Evolutionary conservation across 2,113 vertebrate genomes (phyloP).

Genomic region (Syngnathus typhle): DNA sequence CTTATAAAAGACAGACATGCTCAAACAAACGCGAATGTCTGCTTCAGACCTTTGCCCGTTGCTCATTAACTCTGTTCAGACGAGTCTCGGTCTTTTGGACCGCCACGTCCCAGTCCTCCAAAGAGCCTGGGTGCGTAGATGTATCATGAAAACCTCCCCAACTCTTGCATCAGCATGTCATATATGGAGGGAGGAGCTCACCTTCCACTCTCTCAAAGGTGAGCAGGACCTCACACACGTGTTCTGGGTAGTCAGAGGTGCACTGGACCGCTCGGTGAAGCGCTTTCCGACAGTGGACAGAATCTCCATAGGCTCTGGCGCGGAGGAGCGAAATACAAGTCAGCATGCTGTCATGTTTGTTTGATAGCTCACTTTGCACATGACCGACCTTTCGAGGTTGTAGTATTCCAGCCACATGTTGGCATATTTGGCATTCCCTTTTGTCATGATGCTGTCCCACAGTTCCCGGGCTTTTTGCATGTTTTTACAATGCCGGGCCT

Average conservation of each 20-base stretch:
- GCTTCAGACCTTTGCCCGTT: slow-evolving; percentile 80
- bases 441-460: slow-evolving; percentile 97
- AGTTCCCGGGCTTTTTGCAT: slow-evolving; percentile 96
- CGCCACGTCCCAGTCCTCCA: slow-evolving; percentile 93
- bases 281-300: slow-evolving; percentile 87
- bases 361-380: neutral
- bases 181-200: slow-evolving; percentile 41
- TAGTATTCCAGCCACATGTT: slow-evolving; percentile 99
- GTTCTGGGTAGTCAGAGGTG: slow-evolving; percentile 93
- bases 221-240: slow-evolving; percentile 92
- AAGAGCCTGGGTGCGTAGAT: slow-evolving; percentile 69
- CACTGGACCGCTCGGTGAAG: slow-evolving; percentile 93
- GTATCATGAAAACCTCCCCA: neutral
- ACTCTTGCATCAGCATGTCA: neutral
- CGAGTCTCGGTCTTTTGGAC: slow-evolving; percentile 87
- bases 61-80: slow-evolving; percentile 83
- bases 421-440: slow-evolving; percentile 94
- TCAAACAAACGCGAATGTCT: neutral
- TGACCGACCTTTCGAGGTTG: slow-evolving; percentile 85
- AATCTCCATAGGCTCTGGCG: slow-evolving; percentile 83
- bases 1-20: neutral
- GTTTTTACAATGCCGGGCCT: slow-evolving; percentile 93
- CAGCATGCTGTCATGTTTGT: neutral
- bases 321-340: neutral
- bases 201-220: slow-evolving; percentile 93